Base-by-base conservation (phyloP, 2,888 invertebrate species). In the Melinaea marsaeus region DNA sequence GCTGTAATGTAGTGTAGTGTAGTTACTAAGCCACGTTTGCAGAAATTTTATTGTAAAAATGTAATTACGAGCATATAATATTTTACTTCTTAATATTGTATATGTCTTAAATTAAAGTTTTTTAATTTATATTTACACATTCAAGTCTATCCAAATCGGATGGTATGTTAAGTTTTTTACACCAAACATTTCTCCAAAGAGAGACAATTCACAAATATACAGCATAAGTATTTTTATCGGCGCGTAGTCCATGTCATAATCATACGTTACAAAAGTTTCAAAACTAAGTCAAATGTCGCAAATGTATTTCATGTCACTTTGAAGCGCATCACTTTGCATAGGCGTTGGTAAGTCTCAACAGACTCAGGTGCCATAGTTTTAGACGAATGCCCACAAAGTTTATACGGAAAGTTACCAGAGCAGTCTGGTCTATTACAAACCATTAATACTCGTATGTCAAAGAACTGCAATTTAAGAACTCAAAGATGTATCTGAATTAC, bases 341-440 rank as follows among this genome's bases (percentile, higher is more conserved):
- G 62, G 58, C 66, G 54, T 63, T 35, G 47, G 54, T 56, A 57
- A 63, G 62, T 60, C 58, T 63, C 32, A 32, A 51, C 46, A 78
- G 72, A 77, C 78, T 77, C 80, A 81, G 80, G 80, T 81, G 79
- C 76, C 74, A 74, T 86, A 86, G 83, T 86, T 88, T 85, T 76
- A 84, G 85, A 87, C 85, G 82, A 84, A 87, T 86, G 84, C 78
- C 80, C 81, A 75, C 75, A 69, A 80, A 85, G 81, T 84, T 85
- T 75, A 76, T 76, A 76, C 75, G 72, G 77, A 79, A 79, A 84
- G 79, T 22, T 83, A 73, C 71, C 71, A 69, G 75, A 80, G 79
- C 69, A 77, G 75, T 75, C 72, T 75, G 73, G 75, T 77, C 74
- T 75, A 74, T 76, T 76, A 75, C 72, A 72, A 61, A 68, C 71